Conservation (phyloP, 2,888 invertebrate genomes). For the Fabriciana adippe region DNA sequence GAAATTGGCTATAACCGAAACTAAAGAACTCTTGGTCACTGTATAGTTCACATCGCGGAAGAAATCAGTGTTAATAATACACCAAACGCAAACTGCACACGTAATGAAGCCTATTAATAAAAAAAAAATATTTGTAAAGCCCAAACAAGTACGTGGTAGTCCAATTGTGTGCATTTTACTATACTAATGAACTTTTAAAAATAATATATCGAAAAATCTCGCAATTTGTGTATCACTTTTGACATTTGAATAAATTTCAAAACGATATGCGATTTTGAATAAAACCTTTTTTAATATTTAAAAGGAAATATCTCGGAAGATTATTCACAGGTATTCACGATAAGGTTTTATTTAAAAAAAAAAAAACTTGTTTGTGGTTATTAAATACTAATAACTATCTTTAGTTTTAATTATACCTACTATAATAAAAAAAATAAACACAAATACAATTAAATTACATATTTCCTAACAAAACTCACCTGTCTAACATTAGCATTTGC, state of each 20-base stretch:
- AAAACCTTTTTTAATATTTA: no score
- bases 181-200: conserved; percentile 17
- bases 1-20: conserved; percentile 58
- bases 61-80: conserved; percentile 64
- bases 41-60: conserved; percentile 70
- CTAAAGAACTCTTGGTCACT: conserved; percentile 61
- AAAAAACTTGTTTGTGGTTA: neutral
- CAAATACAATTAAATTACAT: no score
- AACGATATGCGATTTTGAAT: no score
- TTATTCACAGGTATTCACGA: no score
- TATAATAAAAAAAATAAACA: no score
- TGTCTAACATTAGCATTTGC: conserved; percentile 82
- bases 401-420: no score
- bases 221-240: conserved; percentile 22
- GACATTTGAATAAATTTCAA: conserved; percentile 1
- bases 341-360: no score
- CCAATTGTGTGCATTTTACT: conserved; percentile 65
- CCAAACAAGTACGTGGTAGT: conserved; percentile 70
- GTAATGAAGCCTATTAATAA: conserved; percentile 57
- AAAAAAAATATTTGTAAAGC: conserved; percentile 67
- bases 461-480: conserved; percentile 54
- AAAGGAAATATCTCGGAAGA: no score
- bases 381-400: neutral
- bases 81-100: conserved; percentile 66
- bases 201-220: conserved; percentile 16